Evolutionary conservation across 2,797 vertebrate species (phyloP).

Genomic region (Rhabdophis nuchalis): DNA sequence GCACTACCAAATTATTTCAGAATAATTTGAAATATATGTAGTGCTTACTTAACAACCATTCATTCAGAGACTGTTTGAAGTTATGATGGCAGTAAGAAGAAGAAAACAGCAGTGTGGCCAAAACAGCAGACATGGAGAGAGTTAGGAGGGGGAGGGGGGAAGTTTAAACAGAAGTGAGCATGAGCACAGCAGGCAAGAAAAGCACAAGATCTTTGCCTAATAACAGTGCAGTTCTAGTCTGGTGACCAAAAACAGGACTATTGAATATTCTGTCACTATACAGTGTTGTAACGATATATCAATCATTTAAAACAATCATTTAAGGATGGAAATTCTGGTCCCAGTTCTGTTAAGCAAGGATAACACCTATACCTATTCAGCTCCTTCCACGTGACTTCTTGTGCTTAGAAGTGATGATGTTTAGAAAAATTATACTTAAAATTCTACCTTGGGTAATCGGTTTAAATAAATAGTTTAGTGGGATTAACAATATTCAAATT

Average conservation of each 20-base stretch:
- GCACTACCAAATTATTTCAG: not conserved
- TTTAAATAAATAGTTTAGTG: not conserved
- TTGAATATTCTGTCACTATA: not conserved
- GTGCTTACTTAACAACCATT: not conserved
- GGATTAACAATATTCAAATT: not conserved
- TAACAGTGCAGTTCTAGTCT: not conserved
- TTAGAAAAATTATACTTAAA: not conserved
- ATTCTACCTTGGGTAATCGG: not conserved
- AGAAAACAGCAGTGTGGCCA: not conserved
- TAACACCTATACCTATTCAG: not conserved
- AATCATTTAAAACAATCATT: no score
- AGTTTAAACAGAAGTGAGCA: not conserved
- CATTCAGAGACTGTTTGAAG: not conserved
- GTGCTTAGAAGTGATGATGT: not conserved
- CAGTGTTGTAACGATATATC: not conserved
- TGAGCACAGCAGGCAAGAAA: not conserved
- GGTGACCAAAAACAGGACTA: not conserved
- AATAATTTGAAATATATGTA: not conserved
- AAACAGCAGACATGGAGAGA: not conserved
- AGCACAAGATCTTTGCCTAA: not conserved
- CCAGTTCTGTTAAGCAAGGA: not conserved
- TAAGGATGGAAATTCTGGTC: not conserved
- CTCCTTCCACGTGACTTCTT: not conserved
- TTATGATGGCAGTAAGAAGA: not conserved
- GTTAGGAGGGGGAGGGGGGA: not conserved